A percentile compares a stretch with the other conserved stretches of the same genome.
Conservation (phyloP, 2,113 vertebrate species). For the Lepus americanus region DNA sequence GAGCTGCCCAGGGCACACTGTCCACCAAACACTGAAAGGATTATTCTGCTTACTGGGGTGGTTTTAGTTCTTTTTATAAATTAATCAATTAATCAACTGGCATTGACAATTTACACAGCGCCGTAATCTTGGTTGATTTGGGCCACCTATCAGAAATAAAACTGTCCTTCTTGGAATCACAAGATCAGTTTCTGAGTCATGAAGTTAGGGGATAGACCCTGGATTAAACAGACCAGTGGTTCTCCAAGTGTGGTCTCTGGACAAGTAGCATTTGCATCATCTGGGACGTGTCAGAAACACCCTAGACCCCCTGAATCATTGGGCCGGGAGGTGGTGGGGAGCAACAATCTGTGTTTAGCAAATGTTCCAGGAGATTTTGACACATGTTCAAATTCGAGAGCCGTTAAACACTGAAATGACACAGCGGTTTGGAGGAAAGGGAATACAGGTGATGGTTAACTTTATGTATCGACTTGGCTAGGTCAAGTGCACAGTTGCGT, state of each 20-base stretch:
- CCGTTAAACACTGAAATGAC: background rate
- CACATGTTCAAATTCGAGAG: background rate
- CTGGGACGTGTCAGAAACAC: background rate
- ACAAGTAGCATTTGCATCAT: background rate
- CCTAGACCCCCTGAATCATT: background rate
- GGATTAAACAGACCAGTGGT: background rate
- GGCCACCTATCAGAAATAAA: conserved; percentile 10
- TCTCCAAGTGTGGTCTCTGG: background rate
- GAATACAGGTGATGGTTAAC: background rate
- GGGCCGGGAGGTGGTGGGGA: background rate
- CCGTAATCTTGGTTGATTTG: background rate
- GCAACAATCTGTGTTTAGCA: background rate
- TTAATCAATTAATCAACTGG: background rate
- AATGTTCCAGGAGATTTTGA: background rate
- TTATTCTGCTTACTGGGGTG: background rate
- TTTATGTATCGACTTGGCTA: background rate
- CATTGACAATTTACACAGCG: background rate
- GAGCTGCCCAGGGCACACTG: background rate
- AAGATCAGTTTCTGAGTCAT: background rate
- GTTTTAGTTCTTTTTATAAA: conserved; percentile 26
- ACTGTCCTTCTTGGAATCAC: background rate
- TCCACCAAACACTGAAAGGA: no score
- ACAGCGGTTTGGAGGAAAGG: background rate
- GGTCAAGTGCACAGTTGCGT: background rate
- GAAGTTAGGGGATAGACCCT: background rate